These are phyloP conservation scores for Myanophis thanlyinensis DNA, from an alignment of 2,113 vertebrate species.

Conservation along the genomic window DNA sequence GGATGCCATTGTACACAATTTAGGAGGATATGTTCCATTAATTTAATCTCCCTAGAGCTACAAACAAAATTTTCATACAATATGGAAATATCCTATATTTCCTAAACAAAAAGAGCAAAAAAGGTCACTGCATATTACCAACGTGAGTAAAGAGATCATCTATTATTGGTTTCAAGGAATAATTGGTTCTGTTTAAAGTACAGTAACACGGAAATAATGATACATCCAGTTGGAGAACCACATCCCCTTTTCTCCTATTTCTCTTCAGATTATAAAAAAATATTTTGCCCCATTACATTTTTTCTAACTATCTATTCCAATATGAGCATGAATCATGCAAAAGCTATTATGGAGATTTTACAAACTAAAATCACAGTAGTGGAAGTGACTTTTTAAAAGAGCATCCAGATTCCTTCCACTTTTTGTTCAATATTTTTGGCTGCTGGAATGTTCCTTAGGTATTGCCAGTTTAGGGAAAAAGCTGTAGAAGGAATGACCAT, in stretches of 20 bases:
- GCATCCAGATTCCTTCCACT: not conserved
- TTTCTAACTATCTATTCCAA: not conserved
- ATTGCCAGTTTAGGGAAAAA: not conserved
- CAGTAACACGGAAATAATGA: not conserved
- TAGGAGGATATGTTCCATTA: not conserved
- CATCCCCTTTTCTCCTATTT: not conserved
- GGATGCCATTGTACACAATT: not conserved
- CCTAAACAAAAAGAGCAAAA: not conserved
- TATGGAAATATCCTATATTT: not conserved
- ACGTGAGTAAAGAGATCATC: not conserved
- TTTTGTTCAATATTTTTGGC: not conserved
- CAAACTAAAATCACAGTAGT: not conserved
- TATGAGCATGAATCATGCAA: not conserved
- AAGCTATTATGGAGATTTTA: not conserved
- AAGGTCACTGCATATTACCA: not conserved
- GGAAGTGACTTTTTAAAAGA: not conserved
- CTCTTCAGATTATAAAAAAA: not conserved
- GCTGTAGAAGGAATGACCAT: not conserved
- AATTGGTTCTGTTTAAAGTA: not conserved
- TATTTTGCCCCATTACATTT: not conserved
- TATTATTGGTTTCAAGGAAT: not conserved
- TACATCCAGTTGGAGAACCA: not conserved
- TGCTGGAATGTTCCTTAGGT: not conserved
- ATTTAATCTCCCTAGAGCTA: not conserved
- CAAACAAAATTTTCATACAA: not conserved